Base-by-base conservation (phyloP, 2,113 vertebrate genomes). In the Herpailurus yagouaroundi region DNA sequence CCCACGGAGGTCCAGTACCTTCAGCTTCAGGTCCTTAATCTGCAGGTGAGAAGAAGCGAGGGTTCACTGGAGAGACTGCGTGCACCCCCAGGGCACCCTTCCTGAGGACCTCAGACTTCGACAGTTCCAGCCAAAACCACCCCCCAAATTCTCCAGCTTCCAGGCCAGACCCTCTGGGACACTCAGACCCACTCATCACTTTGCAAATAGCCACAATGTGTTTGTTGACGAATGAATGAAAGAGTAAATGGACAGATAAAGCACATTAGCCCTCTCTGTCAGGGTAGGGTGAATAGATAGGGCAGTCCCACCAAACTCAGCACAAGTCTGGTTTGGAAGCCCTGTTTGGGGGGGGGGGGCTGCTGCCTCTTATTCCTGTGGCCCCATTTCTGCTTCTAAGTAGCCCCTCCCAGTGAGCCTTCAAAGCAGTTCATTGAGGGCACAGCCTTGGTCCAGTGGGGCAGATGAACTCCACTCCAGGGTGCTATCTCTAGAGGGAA, bases 1-100 rank as follows among this genome's bases (percentile, higher is more conserved):
- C 12, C 99, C 99, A 71, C 99, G 99, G 13, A 99, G 99, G 97
- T 99, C 99, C 63, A 99, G 96, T 38, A 99, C 99, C 96, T 99
- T 99, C 98, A 99, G 98, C 96, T 99, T 99, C 97, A 99, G 98
- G 88, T 99, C 99, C 98, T 99, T 99, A 97, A 99, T 99, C 99
- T 99, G 97, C 60, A 71, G 71, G 25, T 3, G 29, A 13, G 60
- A 55, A 21, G 64, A 57, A n/a, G 84, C 4, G 25, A 9, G 15
- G 31, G 36, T 21, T 60, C 45, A 7, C 27, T 14, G 1, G 9
- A 4, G 68, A 31, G n/a, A 50, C 9, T 1, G 16, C 36, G 5
- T 1, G 16, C 36, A 25, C 79, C 18, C 38, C 23, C 12, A 12
- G 15, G 5, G 29, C 3, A 18, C n/a, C 63, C 73, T 83, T 29